A percentile compares a stretch with the other conserved stretches of the same genome.
phyloP scores from a whole-genome alignment of 2,797 vertebrate species.

The Arrhamphus sclerolepis region DNA sequence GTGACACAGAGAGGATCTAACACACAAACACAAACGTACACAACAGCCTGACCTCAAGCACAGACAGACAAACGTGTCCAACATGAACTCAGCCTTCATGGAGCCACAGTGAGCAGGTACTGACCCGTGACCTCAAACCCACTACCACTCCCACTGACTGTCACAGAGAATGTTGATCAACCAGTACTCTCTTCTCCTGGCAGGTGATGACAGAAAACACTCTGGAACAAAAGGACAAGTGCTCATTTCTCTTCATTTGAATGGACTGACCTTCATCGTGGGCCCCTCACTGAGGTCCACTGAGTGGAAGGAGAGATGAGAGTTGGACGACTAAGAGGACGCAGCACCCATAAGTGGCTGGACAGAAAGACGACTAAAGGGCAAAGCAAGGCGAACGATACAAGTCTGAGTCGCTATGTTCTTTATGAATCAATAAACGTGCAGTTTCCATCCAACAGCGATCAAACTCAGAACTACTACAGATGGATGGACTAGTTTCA shows the following conservation, averaged over 20 bases:
- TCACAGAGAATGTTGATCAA: constrained; percentile 59
- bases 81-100: constrained; percentile 12
- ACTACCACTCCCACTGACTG: too few relatives aligned
- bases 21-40: constrained; percentile 21
- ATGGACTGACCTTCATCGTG: not conserved
- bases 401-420: too few relatives aligned
- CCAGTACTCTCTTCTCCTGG: not conserved
- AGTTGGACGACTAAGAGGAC: constrained; percentile 20
- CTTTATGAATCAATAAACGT: not conserved
- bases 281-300: constrained; percentile 11
- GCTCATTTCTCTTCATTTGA: constrained; percentile 3
- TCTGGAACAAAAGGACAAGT: not conserved
- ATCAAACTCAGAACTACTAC: not conserved
- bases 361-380: constrained; percentile 1
- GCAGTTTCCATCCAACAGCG: not conserved
- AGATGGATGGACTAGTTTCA: too few relatives aligned
- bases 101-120: constrained; percentile 32
- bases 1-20: constrained; percentile 34
- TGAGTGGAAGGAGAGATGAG: not conserved
- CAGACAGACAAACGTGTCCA: not conserved
- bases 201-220: constrained; percentile 20
- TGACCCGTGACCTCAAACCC: constrained; percentile 10
- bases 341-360: not conserved
- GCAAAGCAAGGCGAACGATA: not conserved
- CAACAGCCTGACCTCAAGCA: not conserved